phyloP scores from a whole-genome alignment of 2,888 invertebrate species.

The Diplazon laetatorius region DNA sequence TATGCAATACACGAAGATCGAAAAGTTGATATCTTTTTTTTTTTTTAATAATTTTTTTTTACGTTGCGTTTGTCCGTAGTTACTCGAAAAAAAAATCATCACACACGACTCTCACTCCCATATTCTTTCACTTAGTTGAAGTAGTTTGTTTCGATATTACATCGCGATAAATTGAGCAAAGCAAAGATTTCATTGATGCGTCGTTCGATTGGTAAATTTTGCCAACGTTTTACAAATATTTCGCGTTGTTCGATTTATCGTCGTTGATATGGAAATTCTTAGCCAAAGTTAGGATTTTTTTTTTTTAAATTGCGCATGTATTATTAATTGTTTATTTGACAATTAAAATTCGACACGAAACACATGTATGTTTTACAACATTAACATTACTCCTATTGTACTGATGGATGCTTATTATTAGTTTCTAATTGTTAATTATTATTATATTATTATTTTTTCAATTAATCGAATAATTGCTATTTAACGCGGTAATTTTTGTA shows the following conservation, averaged over 20 bases:
- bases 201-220: too few species aligned
- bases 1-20: neutral
- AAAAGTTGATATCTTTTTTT: neutral
- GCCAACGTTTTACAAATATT: too few species aligned
- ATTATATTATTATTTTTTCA: constrained; percentile 69
- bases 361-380: constrained; percentile 72
- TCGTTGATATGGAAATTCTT: constrained; percentile 74
- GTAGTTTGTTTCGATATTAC: constrained; percentile 65
- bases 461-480: constrained; percentile 71
- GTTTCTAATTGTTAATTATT: too few species aligned
- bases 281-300: constrained; percentile 80
- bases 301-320: too few species aligned
- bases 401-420: constrained; percentile 71
- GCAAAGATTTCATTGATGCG: constrained; percentile 52
- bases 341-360: constrained; percentile 60
- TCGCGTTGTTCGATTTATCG: constrained; percentile 65
- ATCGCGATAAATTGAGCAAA: constrained; percentile 64
- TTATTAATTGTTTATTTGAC: constrained; percentile 65
- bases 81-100: constrained; percentile 29
- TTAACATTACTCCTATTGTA: constrained; percentile 72
- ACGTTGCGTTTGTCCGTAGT: constrained; percentile 12
- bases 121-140: constrained; percentile 54
- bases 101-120: constrained; percentile 64
- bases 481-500: constrained; percentile 80
- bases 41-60: neutral